Base-by-base conservation (phyloP, 2,888 invertebrate genomes). In the Platycheirus rosarum region DNA sequence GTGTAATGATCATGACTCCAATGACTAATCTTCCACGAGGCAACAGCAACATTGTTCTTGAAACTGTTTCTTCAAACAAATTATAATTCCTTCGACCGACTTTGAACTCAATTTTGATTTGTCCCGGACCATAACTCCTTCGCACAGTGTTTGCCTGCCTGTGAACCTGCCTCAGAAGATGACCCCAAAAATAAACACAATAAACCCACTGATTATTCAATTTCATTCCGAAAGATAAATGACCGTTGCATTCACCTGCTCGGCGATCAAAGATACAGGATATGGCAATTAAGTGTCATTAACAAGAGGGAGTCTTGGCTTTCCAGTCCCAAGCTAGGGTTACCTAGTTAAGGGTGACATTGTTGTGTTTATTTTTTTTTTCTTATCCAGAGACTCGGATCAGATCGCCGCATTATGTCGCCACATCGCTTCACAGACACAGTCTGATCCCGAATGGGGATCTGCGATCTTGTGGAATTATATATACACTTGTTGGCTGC, bases 201-300 rank as follows among this genome's bases (percentile, higher is more conserved):
- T 82, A 77, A 77, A 82, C 62, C 77, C 82, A 82, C 77, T 82
- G 82, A 77, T 82, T 82, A 82, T 82, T 82, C 71, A 77, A 71
- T 82, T 82, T 42, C 71, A 66, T 55, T 46, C 63, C 35, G 37
- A 55, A 68, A 77, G 77, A 77, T 82, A 82, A 77, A 82, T 51
- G 77, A 82, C 48, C 71, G 68, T 82, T 66, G 71, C 71, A 77
- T 71, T 82, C 82, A 82, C 82, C 82, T 82, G 82, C 77, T 63
- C 62, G 62, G 46, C 68, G 82, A 82, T 77, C 77, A 77, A 82
- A 77, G 76, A 82, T 77, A 77, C 82, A 82, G 82, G 82, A 82
- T 46, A 82, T 71, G 77, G 82, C 77, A 82, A 82, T 82, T 82
- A 82, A 82, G 82, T 82, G 77, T 82, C 77, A 82, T 82, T 82